Percentiles rank a stretch among this genome's conserved stretches.
These are phyloP conservation scores for Harmothoe impar DNA, from an alignment of 2,888 invertebrate species.

Conservation along the genomic window DNA sequence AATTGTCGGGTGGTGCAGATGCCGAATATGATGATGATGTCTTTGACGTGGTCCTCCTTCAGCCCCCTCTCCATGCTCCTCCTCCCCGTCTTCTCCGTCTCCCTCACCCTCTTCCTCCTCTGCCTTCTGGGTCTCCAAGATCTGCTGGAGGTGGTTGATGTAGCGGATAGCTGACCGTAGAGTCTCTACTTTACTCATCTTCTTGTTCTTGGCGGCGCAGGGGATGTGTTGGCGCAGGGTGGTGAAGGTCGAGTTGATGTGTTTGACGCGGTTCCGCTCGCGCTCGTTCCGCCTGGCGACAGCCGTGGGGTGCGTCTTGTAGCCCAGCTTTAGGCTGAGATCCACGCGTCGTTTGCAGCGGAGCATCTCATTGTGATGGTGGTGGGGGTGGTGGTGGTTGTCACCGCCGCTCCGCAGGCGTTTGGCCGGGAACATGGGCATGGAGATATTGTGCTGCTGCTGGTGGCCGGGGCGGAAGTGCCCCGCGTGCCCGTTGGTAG, in stretches of 20 bases:
- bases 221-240: conserved; percentile 60
- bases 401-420: background rate
- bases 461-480: background rate
- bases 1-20: background rate
- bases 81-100: background rate
- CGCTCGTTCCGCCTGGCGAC: conserved; percentile 61
- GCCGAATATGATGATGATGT: background rate
- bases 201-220: conserved; percentile 58
- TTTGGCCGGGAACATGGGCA: conserved; percentile 50
- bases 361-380: background rate
- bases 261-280: conserved; percentile 63
- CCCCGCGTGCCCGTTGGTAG: background rate
- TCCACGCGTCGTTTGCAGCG: conserved; percentile 57
- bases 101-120: background rate
- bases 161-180: conserved; percentile 50
- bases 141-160: conserved; percentile 63
- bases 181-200: conserved; percentile 64
- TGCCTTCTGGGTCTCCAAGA: conserved; percentile 53
- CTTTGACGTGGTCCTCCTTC: background rate
- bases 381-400: background rate
- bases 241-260: conserved; percentile 62
- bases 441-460: background rate
- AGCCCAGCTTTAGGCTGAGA: conserved; percentile 26
- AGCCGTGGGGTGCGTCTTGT: conserved; percentile 58
- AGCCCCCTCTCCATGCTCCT: background rate